Base-by-base conservation (phyloP, 2,888 invertebrate species). In the Coenonympha glycerion region DNA sequence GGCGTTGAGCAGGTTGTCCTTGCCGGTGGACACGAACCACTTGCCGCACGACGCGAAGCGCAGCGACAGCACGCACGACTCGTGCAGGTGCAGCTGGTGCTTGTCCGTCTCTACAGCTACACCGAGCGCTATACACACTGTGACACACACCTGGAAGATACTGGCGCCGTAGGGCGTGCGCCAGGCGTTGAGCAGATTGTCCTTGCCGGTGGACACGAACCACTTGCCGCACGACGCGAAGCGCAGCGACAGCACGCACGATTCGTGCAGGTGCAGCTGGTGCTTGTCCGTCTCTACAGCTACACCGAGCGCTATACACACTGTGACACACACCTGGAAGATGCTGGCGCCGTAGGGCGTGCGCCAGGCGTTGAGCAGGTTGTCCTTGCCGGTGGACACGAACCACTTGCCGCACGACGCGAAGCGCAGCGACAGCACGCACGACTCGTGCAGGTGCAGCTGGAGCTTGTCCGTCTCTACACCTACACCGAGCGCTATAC, bases 371-470 rank as follows among this genome's bases (percentile, higher is more conserved):
- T 97, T 96, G 62, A 97, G 89, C 66, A 95, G 89, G 86, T 97
- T 97, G 82, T 97, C 97, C 84, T 97, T 97, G 56, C 96, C 96
- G 6, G 96, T 97, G 57, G 95, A 95, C 57, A 97, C 95, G 87
- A 98, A 98, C 96, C 97, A 97, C 82, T 97, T 97, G 62, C 97
- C 97, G 77, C 95, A 95, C 36, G 94, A 93, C 19, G 97, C 96
- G 85, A 97, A 98, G 50, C 86, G 73, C 66, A 97, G 90, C 65
- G 97, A 97, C 46, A 98, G 90, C 46, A 98, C 97, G 83, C 97
- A 98, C 68, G 95, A 95, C 82, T 98, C 97, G 87, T 98, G 98
- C 56, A 97, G 89, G 79, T 97, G 96, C 47, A 98, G 89, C 78
- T 97, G 97, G 86, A 97, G 98, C 83, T 96, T 97, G 89, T 97